phyloP scores from a whole-genome alignment of 2,797 vertebrate species.

The Hemitrygon akajei region DNA sequence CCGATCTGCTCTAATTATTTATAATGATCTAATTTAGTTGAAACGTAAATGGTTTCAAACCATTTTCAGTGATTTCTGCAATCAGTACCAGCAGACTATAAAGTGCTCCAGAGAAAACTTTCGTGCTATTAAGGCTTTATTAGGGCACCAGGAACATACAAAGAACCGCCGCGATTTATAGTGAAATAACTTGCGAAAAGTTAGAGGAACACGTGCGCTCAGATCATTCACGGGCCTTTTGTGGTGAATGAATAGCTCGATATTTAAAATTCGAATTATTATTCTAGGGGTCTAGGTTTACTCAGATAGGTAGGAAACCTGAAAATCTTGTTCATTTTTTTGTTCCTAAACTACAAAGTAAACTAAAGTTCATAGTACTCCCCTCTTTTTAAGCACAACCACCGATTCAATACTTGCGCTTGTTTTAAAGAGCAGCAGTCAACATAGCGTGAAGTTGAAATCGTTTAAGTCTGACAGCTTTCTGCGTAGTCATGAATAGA shows the following conservation, averaged over 20 bases:
- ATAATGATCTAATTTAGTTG: constrained; percentile 36
- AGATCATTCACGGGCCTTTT: background rate
- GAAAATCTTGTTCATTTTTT: background rate
- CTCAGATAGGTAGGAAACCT: background rate
- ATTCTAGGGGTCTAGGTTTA: background rate
- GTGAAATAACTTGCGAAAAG: constrained; percentile 8
- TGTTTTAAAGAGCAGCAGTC: background rate
- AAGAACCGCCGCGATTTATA: constrained; percentile 29
- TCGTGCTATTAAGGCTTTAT: constrained; percentile 28
- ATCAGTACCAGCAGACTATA: constrained; percentile 30
- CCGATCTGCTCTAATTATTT: constrained; percentile 32
- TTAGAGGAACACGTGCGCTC: background rate
- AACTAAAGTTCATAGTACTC: background rate
- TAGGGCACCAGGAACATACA: constrained; percentile 15
- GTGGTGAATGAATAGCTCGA: background rate
- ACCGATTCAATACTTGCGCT: background rate
- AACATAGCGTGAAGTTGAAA: background rate
- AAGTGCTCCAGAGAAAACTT: background rate
- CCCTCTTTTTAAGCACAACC: background rate
- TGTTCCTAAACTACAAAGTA: background rate
- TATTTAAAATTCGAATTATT: background rate
- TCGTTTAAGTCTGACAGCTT: background rate
- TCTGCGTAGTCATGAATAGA: constrained; percentile 6
- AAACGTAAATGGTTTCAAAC: constrained; percentile 34
- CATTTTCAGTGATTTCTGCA: constrained; percentile 33